phyloP scores from a whole-genome alignment of 2,113 vertebrate genomes.

The Arizona elegans region DNA sequence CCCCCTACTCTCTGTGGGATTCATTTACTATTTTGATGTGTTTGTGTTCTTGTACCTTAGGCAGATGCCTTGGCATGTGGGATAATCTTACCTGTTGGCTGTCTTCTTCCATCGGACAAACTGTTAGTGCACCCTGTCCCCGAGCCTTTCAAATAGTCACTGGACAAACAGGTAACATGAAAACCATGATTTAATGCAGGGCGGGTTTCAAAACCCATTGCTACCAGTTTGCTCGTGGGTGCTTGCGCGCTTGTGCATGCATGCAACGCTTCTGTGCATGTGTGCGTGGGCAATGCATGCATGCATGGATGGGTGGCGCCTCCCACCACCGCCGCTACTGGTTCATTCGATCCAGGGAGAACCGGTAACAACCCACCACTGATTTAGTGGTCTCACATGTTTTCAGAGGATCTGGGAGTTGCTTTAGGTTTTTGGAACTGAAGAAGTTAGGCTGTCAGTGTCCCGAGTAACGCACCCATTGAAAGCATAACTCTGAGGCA shows the following conservation, averaged over 20 bases:
- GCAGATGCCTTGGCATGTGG: slow-evolving; percentile 80
- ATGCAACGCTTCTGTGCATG: too few species aligned
- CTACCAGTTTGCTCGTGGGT: too few species aligned
- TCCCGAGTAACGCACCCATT: too few species aligned
- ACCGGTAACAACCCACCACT: too few species aligned
- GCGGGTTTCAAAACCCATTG: too few species aligned
- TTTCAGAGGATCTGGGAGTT: neutral
- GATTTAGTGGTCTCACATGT: neutral
- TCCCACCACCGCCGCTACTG: too few species aligned
- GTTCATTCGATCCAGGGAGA: too few species aligned
- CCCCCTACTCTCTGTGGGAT: neutral
- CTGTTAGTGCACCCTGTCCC: slow-evolving; percentile 77
- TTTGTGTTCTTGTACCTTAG: slow-evolving; percentile 7
- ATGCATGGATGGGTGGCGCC: too few species aligned
- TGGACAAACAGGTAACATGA: slow-evolving; percentile 72
- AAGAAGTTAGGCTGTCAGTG: neutral
- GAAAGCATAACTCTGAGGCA: too few species aligned
- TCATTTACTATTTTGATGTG: neutral
- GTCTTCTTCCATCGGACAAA: slow-evolving; percentile 72
- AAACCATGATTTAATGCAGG: neutral
- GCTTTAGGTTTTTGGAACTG: neutral
- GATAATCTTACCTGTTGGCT: slow-evolving; percentile 91
- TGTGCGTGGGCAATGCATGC: too few species aligned
- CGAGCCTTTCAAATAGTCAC: slow-evolving; percentile 74
- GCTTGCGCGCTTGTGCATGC: too few species aligned